Evolutionary conservation across 2,113 vertebrate genomes (phyloP).

Genomic region (Tenebrosternarchus preto): DNA sequence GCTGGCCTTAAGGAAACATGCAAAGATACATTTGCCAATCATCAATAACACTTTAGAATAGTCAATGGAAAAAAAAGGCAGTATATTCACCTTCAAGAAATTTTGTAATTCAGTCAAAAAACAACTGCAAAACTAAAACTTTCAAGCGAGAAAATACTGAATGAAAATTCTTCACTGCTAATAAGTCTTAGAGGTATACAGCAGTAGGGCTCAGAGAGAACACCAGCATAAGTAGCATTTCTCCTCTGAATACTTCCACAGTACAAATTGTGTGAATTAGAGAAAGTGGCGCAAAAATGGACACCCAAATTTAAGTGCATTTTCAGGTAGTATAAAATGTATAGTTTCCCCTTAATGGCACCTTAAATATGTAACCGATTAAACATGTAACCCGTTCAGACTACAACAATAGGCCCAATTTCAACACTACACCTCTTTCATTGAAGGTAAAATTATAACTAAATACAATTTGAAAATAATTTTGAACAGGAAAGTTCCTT

Average conservation of each 20-base stretch:
- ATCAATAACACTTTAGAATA: background rate
- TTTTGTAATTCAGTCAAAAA: background rate
- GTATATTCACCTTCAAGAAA: background rate
- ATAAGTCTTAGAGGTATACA: background rate
- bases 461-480: background rate
- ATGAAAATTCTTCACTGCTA: background rate
- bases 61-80: background rate
- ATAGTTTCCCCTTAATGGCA: background rate
- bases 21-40: background rate
- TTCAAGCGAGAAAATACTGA: background rate
- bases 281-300: background rate
- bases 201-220: background rate
- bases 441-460: background rate
- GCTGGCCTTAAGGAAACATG: constrained; percentile 14
- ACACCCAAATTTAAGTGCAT: background rate
- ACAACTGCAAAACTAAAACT: background rate
- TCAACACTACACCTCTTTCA: background rate
- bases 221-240: background rate
- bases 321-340: background rate
- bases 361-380: background rate
- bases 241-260: background rate
- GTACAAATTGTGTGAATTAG: background rate
- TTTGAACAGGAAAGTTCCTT: background rate
- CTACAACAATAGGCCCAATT: background rate
- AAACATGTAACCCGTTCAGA: background rate